These are phyloP conservation scores for Larimichthys polyactis DNA, from an alignment of 2,113 vertebrate genomes.

Conservation along the genomic window DNA sequence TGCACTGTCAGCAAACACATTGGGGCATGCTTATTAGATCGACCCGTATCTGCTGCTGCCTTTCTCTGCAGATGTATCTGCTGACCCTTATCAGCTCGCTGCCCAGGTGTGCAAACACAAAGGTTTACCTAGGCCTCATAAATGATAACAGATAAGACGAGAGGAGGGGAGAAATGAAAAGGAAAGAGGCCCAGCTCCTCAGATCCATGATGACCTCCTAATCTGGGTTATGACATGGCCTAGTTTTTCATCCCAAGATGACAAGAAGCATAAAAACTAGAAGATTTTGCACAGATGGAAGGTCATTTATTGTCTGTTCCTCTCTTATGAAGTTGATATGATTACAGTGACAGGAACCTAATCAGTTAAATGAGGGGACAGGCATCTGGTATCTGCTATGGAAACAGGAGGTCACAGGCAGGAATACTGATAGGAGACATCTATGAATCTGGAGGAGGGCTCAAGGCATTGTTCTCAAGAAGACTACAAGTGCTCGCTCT, in stretches of 20 bases:
- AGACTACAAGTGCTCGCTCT: not conserved
- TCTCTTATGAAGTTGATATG: not conserved
- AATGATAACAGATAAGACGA: slow-evolving; percentile 74
- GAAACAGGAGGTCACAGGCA: slow-evolving; percentile 3
- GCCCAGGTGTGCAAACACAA: slow-evolving; percentile 81
- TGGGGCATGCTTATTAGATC: slow-evolving; percentile 41
- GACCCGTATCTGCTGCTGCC: slow-evolving; percentile 50
- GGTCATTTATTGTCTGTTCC: slow-evolving; percentile 4
- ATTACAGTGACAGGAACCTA: not conserved
- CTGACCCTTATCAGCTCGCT: slow-evolving; percentile 56
- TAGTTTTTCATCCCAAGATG: slow-evolving; percentile 24
- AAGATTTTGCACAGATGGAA: slow-evolving; percentile 1
- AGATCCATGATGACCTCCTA: slow-evolving; percentile 36
- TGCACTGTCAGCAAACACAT: slow-evolving; percentile 72
- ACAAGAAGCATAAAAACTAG: slow-evolving; percentile 12
- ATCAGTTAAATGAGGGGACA: not conserved
- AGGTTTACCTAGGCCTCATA: slow-evolving; percentile 72
- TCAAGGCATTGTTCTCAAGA: not conserved
- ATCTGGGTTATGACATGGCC: slow-evolving; percentile 35
- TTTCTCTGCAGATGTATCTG: slow-evolving; percentile 59
- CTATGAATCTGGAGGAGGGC: not conserved
- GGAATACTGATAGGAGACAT: not conserved
- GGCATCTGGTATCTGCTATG: not conserved
- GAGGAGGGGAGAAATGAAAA: slow-evolving; percentile 43
- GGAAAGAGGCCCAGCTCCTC: slow-evolving; percentile 29